Base-by-base conservation (phyloP, 1,140 invertebrate species). In the Lutraria rhynchaena region DNA sequence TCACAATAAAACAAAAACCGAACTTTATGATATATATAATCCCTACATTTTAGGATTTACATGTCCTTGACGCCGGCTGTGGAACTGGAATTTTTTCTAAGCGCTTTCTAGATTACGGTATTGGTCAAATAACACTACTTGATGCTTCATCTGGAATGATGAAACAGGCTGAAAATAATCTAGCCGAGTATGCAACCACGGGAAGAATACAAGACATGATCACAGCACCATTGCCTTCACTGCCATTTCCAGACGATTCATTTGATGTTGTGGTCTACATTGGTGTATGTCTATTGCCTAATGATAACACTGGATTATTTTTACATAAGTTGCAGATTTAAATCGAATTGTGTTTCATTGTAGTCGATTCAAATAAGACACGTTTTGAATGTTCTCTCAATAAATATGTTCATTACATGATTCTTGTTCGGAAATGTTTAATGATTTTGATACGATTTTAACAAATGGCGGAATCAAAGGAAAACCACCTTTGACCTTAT, bases 71-170 rank as follows among this genome's bases (percentile, higher is more conserved):
- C 29, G 67, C 67, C n/a, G 67, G 67, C 27, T 70, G 67, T 27
- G 67, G 67, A 4, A 70, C 67, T 15, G 67, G 67, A 2, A 70
- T 49, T 31, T 70, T 49, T n/a, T 15, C 67, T 2, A 35, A 29
- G 37, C 41, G 17, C 22, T 31, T 70, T 13, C 41, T 70, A 11
- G 46, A 70, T 2, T 24, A 49, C n/a, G 67, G 67, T 22, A n/a
- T 24, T 51, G 67, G 67, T 49, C 67, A 70, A 19, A 44, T 70
- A 44, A 70, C 67, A 1, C 29, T 70, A 33, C 22, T 70, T 3
- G 67, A 70, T 44, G 67, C 67, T 9, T 70, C 67, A 44, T 51
- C 67, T 13, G 67, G 67, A n/a, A 70, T 70, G 67, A 22, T 70
- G 41, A 22, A 49, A 22, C 46, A 70, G 24, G 67, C 67, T 1